Percentiles rank a stretch among this genome's conserved stretches.
These are phyloP conservation scores for Palythoa caribaeorum DNA, from an alignment of 92 coral and sea anemone species.

Conservation along the genomic window DNA sequence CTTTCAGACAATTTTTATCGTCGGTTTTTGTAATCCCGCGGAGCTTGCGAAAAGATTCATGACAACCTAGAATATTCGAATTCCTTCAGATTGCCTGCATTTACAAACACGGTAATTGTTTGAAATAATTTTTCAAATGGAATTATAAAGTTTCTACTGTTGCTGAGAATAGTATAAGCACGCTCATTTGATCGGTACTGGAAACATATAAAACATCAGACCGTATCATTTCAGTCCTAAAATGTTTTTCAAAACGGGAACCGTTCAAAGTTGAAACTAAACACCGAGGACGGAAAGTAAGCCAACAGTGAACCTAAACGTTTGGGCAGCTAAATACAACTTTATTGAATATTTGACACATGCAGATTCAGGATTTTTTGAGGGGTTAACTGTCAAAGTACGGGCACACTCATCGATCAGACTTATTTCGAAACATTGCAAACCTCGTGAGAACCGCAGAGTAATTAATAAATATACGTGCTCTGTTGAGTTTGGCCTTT, in stretches of 20 bases:
- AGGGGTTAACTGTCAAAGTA: neutral
- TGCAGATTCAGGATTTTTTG: neutral
- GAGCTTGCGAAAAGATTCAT: constrained; percentile 55
- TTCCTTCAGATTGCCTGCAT: constrained; percentile 80
- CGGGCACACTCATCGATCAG: neutral
- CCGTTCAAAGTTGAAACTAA: constrained; percentile 86
- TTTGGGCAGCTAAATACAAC: constrained; percentile 2
- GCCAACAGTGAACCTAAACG: constrained; percentile 48
- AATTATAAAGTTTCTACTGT: constrained; percentile 26
- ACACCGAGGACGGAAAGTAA: constrained; percentile 84
- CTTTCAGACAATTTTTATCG: constrained; percentile 69
- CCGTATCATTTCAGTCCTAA: neutral
- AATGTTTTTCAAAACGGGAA: constrained; percentile 56
- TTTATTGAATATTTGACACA: neutral
- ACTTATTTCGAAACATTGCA: constrained; percentile 32
- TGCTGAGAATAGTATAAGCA: neutral
- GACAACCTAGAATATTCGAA: constrained; percentile 71
- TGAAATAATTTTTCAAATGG: constrained; percentile 10
- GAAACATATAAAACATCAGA: neutral
- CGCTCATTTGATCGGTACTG: neutral
- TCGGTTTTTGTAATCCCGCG: constrained; percentile 86
- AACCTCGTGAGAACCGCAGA: constrained; percentile 41
- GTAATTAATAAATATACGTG: constrained; percentile 38
- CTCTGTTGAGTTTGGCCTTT: constrained; percentile 32
- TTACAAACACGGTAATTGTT: neutral